phyloP scores from a whole-genome alignment of 2,888 invertebrate species.

The Megalurothrips usitatus region DNA sequence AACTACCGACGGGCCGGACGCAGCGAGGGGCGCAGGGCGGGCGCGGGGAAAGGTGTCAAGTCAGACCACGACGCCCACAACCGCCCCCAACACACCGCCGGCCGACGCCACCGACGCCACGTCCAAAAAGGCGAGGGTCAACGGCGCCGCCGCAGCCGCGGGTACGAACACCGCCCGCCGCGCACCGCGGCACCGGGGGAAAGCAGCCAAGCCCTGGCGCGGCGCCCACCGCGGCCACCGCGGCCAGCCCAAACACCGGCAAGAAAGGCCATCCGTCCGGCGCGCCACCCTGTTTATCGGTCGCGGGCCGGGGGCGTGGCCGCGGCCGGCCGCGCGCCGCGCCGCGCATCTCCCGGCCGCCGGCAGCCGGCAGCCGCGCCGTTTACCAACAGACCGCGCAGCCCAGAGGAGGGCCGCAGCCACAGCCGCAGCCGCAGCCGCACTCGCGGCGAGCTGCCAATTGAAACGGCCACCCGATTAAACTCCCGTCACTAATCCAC shows the following conservation, averaged over 20 bases:
- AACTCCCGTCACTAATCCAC: not conserved
- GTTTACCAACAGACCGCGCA: not conserved
- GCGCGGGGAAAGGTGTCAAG: not conserved
- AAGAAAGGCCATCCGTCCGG: not conserved
- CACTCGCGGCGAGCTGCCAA: constrained; percentile 2
- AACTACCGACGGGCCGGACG: too few relatives aligned
- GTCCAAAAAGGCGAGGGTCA: too few relatives aligned
- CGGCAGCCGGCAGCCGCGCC: not conserved
- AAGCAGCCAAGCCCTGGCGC: too few relatives aligned
- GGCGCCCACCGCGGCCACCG: not conserved
- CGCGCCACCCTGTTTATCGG: too few relatives aligned
- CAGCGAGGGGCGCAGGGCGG: not conserved
- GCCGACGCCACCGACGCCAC: too few relatives aligned
- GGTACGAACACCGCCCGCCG: not conserved
- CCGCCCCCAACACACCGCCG: not conserved
- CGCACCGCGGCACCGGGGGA: not conserved
- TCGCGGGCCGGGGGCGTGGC: too few relatives aligned
- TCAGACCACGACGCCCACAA: not conserved
- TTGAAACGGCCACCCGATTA: not conserved
- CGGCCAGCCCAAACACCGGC: not conserved
- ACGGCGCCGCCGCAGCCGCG: too few relatives aligned
- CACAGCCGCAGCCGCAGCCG: not conserved
- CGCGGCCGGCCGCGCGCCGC: not conserved
- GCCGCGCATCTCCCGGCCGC: not conserved
- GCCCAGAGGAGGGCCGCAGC: not conserved